Percentiles rank a stretch among this genome's conserved stretches.
These are phyloP conservation scores for Rafetus swinhoei DNA, from an alignment of 2,113 vertebrate genomes.

Conservation along the genomic window DNA sequence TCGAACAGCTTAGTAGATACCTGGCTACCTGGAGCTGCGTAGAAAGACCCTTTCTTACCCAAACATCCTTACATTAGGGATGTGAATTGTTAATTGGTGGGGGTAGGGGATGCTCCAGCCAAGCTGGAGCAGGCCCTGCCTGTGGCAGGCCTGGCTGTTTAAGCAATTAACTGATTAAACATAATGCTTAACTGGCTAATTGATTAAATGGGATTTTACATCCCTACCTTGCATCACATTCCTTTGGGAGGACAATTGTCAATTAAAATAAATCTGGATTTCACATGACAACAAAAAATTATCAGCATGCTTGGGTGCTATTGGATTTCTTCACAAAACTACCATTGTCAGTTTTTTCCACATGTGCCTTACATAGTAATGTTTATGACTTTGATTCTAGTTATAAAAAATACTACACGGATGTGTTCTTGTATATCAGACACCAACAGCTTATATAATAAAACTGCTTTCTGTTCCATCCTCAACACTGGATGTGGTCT, in stretches of 20 bases:
- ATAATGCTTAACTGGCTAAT: too few species aligned
- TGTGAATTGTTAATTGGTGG: too few species aligned
- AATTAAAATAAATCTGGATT: background rate
- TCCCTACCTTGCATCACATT: background rate
- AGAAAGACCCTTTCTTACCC: background rate
- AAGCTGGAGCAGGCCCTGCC: too few species aligned
- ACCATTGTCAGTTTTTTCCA: background rate
- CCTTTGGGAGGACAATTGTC: background rate
- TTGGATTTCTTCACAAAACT: background rate
- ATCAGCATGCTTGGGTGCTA: background rate
- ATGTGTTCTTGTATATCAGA: constrained; percentile 10
- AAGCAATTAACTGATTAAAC: too few species aligned
- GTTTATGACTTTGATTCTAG: constrained; percentile 34
- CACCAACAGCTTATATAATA: background rate
- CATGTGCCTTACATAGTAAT: background rate
- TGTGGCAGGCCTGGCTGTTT: too few species aligned
- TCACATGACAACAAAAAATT: background rate
- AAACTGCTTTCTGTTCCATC: constrained; percentile 62
- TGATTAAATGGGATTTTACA: too few species aligned
- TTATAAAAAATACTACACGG: constrained; percentile 47
- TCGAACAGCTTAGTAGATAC: background rate
- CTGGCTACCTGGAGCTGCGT: background rate
- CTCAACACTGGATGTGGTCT: constrained; percentile 40
- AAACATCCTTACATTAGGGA: background rate
- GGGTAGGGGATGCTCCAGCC: too few species aligned